Conservation (phyloP, 1,140 invertebrate species). For the Drosophila fuyamai region DNA sequence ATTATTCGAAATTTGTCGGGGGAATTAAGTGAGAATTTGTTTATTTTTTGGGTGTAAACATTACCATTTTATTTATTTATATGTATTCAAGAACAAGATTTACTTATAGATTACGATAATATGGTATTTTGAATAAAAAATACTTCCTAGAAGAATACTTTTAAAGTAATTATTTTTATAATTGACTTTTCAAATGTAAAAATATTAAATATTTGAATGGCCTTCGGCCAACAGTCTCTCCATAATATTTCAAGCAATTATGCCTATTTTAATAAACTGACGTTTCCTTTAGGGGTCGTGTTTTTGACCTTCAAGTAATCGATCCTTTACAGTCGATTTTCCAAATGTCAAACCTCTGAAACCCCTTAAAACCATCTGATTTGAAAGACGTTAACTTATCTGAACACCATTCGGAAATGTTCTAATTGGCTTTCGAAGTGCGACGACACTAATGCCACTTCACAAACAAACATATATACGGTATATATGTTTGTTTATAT, state of each 20-base stretch:
- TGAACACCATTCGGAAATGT: conserved; percentile 48
- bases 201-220: neutral
- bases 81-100: neutral
- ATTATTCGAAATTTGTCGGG: neutral
- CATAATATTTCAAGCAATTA: neutral
- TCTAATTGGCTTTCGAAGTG: conserved; percentile 48
- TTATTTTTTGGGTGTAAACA: neutral
- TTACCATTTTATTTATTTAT: neutral
- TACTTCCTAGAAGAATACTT: neutral
- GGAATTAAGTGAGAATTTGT: neutral
- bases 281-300: neutral
- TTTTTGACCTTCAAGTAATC: conserved; percentile 6
- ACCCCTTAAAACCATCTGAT: conserved; percentile 5
- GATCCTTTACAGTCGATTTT: neutral
- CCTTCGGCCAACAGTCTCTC: neutral
- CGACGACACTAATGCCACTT: conserved; percentile 48
- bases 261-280: neutral
- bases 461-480: neutral
- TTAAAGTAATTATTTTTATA: neutral
- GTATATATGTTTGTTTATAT: neutral
- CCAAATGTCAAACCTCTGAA: conserved; percentile 11
- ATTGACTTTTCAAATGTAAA: conserved; percentile 1
- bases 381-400: conserved; percentile 31
- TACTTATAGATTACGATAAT: neutral
- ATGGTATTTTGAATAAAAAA: too few species aligned